Percentiles rank a stretch among this genome's conserved stretches.
These are phyloP conservation scores for Taurulus bubalis DNA, from an alignment of 2,113 vertebrate species.

Conservation along the genomic window DNA sequence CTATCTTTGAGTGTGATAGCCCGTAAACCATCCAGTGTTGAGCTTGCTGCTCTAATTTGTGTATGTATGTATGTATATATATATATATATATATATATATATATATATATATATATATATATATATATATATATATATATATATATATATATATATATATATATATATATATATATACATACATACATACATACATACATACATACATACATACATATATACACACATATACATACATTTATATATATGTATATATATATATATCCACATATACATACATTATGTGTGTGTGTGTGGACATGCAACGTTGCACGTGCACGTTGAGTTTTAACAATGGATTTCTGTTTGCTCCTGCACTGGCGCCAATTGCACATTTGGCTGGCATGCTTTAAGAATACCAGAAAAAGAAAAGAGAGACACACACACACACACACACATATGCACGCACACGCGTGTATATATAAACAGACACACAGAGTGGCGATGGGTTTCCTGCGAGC, in stretches of 20 bases:
- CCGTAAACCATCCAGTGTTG: neutral
- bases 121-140: too few species aligned
- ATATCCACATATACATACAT: too few species aligned
- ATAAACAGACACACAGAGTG: neutral
- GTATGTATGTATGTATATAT: too few species aligned
- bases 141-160: too few species aligned
- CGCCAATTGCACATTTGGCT: conserved; percentile 40
- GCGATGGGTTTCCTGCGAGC: conserved; percentile 53
- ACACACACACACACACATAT: neutral
- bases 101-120: too few species aligned
- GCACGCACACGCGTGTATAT: neutral
- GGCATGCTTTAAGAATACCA: conserved; percentile 46
- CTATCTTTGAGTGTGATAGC: neutral
- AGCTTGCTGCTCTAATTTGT: conserved; percentile 8
- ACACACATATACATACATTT: too few species aligned
- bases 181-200: too few species aligned
- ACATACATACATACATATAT: too few species aligned
- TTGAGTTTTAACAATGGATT: conserved; percentile 63
- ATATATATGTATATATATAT: too few species aligned
- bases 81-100: too few species aligned
- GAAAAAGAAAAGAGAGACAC: conserved; percentile 43
- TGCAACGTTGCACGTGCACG: conserved; percentile 21
- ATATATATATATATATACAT: too few species aligned
- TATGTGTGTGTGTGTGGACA: neutral
- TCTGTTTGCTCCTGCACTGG: conserved; percentile 32